phyloP scores from a whole-genome alignment of 2,888 invertebrate species.

The Andrena fulva region DNA sequence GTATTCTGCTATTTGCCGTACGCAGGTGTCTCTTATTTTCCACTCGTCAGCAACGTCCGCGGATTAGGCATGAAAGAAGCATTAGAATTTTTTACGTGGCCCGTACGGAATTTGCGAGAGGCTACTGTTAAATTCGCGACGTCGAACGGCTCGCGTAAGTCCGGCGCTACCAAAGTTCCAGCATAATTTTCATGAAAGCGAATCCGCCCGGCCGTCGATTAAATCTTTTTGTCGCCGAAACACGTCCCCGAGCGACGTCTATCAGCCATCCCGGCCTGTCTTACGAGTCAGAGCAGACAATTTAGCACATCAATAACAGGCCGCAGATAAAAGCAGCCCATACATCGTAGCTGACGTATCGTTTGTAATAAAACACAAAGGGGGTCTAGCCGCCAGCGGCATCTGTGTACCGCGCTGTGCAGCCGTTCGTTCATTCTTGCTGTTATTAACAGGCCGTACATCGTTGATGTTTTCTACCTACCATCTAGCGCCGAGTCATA shows the following conservation, averaged over 20 bases:
- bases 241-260: conserved; percentile 76
- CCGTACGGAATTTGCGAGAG: no score
- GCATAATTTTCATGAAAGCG: conserved; percentile 24
- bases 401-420: conserved; percentile 78
- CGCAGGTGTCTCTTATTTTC: conserved; percentile 2
- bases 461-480: conserved; percentile 79
- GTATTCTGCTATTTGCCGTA: conserved; percentile 35
- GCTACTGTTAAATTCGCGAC: no score
- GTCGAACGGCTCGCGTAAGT: neutral
- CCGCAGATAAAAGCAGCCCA: conserved; percentile 83
- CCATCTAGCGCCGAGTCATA: conserved; percentile 81
- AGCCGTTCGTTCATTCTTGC: conserved; percentile 78
- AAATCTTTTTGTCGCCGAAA: conserved; percentile 65
- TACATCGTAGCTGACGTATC: conserved; percentile 84
- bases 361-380: conserved; percentile 85
- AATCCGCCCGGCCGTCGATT: conserved; percentile 21
- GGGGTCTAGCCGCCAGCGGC: conserved; percentile 80
- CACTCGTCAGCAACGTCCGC: neutral
- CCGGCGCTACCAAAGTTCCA: neutral
- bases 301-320: conserved; percentile 84
- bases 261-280: conserved; percentile 79
- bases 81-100: no score
- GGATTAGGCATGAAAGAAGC: neutral
- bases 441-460: conserved; percentile 82
- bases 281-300: conserved; percentile 82